Evolutionary conservation across 2,888 invertebrate genomes (phyloP), one percentile per base, ranked within the genome.

Genomic region (Lacanobia oleracea): DNA sequence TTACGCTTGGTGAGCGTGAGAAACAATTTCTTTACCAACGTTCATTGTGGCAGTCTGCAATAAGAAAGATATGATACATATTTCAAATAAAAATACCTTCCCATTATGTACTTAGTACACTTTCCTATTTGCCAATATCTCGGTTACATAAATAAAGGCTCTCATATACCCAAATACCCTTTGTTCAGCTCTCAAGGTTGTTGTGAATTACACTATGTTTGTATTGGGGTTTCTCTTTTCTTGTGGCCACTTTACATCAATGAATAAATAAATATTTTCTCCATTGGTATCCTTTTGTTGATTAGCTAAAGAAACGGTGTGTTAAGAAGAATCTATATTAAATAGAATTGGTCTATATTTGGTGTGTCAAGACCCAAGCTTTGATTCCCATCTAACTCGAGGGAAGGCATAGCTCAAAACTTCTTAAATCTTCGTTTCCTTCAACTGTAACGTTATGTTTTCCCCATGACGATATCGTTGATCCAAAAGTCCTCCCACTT

Each of bases 231-330:
- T 81, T 72, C 70, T 78, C 72, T 80, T 71, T 68, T 78, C 71
- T 75, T 74, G 84, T 79, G 76, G 60, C 76, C 77, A 79, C 83
- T 83, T 79, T 79, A 82, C 85, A 82, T 83, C 75, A 70, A 75
- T 80, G 84, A 86, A 87, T 87, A 87, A 76, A 88, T 88, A 86
- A 86, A 86, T 87, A 85, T 87, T 85, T 85, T 80, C 66, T 62
- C 73, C 69, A 82, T 75, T 77, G 76, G 81, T 79, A 79, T 83
- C 75, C 81, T 79, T 86, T 81, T 81, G 75, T 81, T 77, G 80
- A 75, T 59, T 43, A 61, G 43, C 77, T 75, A 77, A 83, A 79
- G 77, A 78, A 82, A 81, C 74, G 64, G 64, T 59, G 63, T 67
- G 66, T 63, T 65, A 78, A 70, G 70, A 62, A 27, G 50, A 37